Base-by-base conservation (phyloP, 2,888 invertebrate species). In the Hyalella azteca region DNA sequence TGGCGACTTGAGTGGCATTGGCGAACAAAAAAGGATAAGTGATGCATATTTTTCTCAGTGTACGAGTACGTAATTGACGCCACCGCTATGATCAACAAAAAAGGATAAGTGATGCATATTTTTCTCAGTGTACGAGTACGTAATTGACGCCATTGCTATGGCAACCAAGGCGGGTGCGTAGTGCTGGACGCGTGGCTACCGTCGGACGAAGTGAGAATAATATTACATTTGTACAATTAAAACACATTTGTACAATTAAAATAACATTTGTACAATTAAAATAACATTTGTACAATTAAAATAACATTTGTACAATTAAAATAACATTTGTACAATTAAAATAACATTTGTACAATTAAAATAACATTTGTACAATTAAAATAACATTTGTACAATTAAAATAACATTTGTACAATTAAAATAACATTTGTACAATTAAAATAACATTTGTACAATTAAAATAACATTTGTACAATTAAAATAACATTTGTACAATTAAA, bases 41-140 rank as follows among this genome's bases (percentile, higher is more conserved):
- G 45, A 11, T 45, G 15, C 45, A 11, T 45, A 45, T 15, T 15
- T 45, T 11, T 45, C 13, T 3, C 78, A 81, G 81, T 79, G 54
- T 49, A 59, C 26, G 78, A 81, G 59, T 19, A 73, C 48, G 45
- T 82, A 26, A 36, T 41, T 45, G 26, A 78, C 9, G 82, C 82
- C 39, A 78, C 80, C 32, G 36, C 41, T 0, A 40, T 59, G 77
- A 79, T 82, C 73, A 82, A 80, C 59, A 59, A 77, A 15, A n/a
- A n/a, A n/a, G n/a, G n/a, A n/a, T n/a, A n/a, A n/a, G n/a, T n/a
- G 45, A 11, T 45, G 15, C 45, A 11, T 45, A 45, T 15, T 15
- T 45, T 11, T 45, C 13, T 3, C 78, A 81, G 81, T 79, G 54
- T 49, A 59, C 26, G 78, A 81, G 59, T 19, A 73, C 48, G 45